Base-by-base conservation (phyloP, 2,888 invertebrate species). In the Lasioglossum lativentre region DNA sequence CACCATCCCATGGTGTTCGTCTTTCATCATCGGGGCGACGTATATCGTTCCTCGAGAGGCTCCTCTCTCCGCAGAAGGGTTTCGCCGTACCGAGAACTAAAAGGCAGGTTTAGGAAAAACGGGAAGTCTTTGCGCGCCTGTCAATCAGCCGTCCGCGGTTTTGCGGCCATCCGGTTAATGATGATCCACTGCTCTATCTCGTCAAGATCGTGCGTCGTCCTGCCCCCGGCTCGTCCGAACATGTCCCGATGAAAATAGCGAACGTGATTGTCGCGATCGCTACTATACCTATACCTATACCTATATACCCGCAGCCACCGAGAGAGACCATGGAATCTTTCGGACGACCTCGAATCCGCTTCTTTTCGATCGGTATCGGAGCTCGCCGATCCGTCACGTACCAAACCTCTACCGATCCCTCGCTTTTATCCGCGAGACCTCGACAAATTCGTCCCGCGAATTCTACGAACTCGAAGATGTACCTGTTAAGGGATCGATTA, bases 111-210 rank as follows among this genome's bases (percentile, higher is more conserved):
- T 92, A 92, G 94, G 94, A 94, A 94, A 94, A 94, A 94, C 93
- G 93, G 92, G 91, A 92, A 92, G 92, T 92, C 93, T 92, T 93
- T 92, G 93, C 93, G 92, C 92, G 91, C 92, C 94, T 94, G 94
- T 94, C 94, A 94, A 94, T 94, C 94, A 94, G 92, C 90, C 91
- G 93, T 93, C 92, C 90, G 79, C 89, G 93, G 94, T 94, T 94
- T 94, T 94, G 93, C 91, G 89, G 83, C 92, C 89, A 91, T 91
- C 91, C 91, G 92, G 92, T 93, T 94, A 94, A 94, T 93, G 94
- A 94, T 94, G 94, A 94, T 94, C 94, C 94, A 93, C 93, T 93
- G 93, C 94, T 93, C 92, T 93, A 93, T 94, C 93, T 93, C 84
- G 90, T 82, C 81, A 85, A 81, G 91, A 92, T 92, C 91, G 88